phyloP scores from a whole-genome alignment of 1,140 invertebrate genomes.

The Drosophila varians region DNA sequence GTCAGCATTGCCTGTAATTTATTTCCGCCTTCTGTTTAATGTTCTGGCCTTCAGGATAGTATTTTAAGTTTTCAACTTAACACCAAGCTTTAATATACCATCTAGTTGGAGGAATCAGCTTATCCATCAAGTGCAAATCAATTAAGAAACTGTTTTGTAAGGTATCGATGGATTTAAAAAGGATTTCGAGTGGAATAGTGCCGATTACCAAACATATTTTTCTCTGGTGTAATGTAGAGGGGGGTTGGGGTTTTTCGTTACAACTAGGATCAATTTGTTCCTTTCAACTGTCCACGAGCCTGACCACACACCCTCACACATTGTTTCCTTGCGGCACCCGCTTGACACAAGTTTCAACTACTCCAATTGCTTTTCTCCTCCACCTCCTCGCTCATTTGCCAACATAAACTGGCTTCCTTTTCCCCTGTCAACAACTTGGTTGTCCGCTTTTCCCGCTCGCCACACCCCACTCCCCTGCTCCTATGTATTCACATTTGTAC shows the following conservation, averaged over 20 bases:
- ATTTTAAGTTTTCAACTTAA: slow-evolving; percentile 59
- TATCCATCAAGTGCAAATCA: too few species aligned
- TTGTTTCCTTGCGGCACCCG: background rate
- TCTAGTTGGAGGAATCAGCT: too few species aligned
- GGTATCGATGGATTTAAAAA: too few species aligned
- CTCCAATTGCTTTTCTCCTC: slow-evolving; percentile 32
- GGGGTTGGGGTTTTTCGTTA: background rate
- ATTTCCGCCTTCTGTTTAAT: slow-evolving; percentile 60
- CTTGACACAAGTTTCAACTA: slow-evolving; percentile 38
- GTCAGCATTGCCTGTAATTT: slow-evolving; percentile 57
- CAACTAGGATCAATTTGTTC: slow-evolving; percentile 35
- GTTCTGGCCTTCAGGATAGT: slow-evolving; percentile 13
- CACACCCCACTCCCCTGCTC: slow-evolving; percentile 2
- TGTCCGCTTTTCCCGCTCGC: background rate
- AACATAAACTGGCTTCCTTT: slow-evolving; percentile 49
- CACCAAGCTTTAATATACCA: too few species aligned
- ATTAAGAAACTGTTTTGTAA: too few species aligned
- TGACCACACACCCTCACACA: slow-evolving; percentile 26
- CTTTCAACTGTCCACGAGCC: slow-evolving; percentile 47
- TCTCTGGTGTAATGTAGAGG: background rate
- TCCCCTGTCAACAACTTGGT: slow-evolving; percentile 41
- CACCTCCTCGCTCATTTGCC: slow-evolving; percentile 34
- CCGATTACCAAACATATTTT: background rate
- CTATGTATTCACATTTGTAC: slow-evolving; percentile 62
- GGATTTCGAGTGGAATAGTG: too few species aligned